Conservation (phyloP, 2,888 invertebrate genomes). For the Synergus itoensis region DNA sequence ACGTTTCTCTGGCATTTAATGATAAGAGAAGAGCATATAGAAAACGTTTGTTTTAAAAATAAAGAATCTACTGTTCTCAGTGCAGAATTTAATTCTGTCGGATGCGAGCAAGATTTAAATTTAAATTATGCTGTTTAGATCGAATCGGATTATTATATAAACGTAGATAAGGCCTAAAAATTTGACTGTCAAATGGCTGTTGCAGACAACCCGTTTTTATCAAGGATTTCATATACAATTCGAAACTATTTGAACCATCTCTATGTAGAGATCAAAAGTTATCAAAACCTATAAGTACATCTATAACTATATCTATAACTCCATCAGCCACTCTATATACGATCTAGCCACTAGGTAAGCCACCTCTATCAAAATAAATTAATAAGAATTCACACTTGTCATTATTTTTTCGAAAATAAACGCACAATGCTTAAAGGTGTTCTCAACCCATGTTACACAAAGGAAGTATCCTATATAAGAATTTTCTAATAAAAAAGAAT, state of each 20-base stretch:
- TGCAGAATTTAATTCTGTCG: neutral
- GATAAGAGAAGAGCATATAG: too few species aligned
- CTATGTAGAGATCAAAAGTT: neutral
- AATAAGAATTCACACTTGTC: neutral
- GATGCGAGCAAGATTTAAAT: neutral
- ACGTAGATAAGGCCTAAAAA: neutral
- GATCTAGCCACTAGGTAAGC: neutral
- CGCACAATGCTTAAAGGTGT: neutral
- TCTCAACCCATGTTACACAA: neutral
- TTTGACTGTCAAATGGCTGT: neutral
- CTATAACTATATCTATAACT: neutral
- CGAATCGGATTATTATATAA: neutral
- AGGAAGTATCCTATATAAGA: too few species aligned
- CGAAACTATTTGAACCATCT: neutral
- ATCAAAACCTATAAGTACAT: neutral
- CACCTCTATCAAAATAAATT: neutral
- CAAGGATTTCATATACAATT: conserved; percentile 7
- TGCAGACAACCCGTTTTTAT: conserved; percentile 7
- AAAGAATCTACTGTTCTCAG: neutral
- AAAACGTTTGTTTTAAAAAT: neutral
- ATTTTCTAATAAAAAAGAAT: neutral
- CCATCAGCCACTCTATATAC: neutral
- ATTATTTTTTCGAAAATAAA: neutral
- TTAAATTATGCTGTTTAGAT: neutral
- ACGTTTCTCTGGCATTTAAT: too few species aligned